Percentiles rank a stretch among this genome's conserved stretches.
Evolutionary conservation across 2,888 invertebrate species (phyloP).

Genomic region (Apeira syringaria): DNA sequence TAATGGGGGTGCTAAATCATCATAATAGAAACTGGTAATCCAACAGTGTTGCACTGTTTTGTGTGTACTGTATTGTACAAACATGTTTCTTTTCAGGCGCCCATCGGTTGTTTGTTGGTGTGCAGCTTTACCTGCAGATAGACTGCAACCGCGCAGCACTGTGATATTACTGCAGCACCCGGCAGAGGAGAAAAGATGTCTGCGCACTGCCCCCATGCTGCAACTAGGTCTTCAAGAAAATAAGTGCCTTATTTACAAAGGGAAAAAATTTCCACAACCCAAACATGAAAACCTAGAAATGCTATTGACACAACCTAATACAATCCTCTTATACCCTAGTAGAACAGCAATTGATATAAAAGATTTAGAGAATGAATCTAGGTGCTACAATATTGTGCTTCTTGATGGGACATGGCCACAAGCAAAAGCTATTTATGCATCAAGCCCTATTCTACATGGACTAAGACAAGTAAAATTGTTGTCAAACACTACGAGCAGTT

Average conservation of each 20-base stretch:
- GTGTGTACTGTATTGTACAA: background rate
- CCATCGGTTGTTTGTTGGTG: conserved; percentile 96
- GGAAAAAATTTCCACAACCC: conserved; percentile 91
- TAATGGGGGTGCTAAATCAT: no score
- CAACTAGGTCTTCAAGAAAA: conserved; percentile 88
- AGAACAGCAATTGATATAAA: conserved; percentile 88
- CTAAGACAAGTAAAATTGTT: conserved; percentile 93
- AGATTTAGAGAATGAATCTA: conserved; percentile 63
- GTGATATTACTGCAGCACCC: conserved; percentile 96
- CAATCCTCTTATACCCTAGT: conserved; percentile 92
- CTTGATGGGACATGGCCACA: conserved; percentile 98
- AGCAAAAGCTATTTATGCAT: conserved; percentile 95
- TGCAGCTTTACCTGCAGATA: conserved; percentile 88
- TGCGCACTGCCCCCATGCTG: conserved; percentile 96
- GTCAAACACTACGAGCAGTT: conserved; percentile 89
- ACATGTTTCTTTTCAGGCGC: conserved; percentile 82
- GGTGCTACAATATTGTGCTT: conserved; percentile 90
- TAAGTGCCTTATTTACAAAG: conserved; percentile 91
- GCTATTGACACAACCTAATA: conserved; percentile 86
- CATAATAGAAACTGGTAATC: no score
- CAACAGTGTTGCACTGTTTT: no score
- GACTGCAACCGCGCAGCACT: conserved; percentile 86
- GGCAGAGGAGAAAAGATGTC: conserved; percentile 94
- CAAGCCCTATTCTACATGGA: conserved; percentile 89
- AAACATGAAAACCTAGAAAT: conserved; percentile 86